A percentile compares a stretch with the other conserved stretches of the same genome.
Conservation (phyloP, 2,888 invertebrate species). For the Watsonalla binaria region DNA sequence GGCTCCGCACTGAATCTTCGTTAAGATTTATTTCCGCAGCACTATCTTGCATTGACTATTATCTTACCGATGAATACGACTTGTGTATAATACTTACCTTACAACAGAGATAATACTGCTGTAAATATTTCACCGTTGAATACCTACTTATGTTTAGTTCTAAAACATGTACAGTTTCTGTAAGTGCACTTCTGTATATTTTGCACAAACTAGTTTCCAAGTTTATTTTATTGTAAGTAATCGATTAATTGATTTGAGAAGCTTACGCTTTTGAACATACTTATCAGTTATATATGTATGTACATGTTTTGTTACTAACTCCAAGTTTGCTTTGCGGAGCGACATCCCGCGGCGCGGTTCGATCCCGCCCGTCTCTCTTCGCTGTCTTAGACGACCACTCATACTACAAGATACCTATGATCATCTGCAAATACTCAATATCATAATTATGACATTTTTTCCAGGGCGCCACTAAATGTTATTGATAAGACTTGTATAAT, state of each 20-base stretch:
- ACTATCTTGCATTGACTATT: slow-evolving; percentile 77
- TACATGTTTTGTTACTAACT: slow-evolving; percentile 80
- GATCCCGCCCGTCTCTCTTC: slow-evolving; percentile 39
- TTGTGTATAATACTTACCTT: slow-evolving; percentile 72
- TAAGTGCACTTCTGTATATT: slow-evolving; percentile 79
- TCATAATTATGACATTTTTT: slow-evolving; percentile 76
- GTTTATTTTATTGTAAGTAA: slow-evolving; percentile 73
- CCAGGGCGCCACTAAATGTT: slow-evolving; percentile 68
- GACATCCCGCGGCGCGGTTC: slow-evolving; percentile 51
- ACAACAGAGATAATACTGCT: slow-evolving; percentile 71
- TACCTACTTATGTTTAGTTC: slow-evolving; percentile 73
- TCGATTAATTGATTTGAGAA: slow-evolving; percentile 72
- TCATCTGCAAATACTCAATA: slow-evolving; percentile 51
- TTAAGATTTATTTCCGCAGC: slow-evolving; percentile 78
- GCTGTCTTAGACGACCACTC: slow-evolving; percentile 70
- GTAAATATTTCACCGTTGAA: slow-evolving; percentile 78
- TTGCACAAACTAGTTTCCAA: slow-evolving; percentile 75
- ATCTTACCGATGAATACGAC: slow-evolving; percentile 70
- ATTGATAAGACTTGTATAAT: slow-evolving; percentile 53
- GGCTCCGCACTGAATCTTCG: slow-evolving; percentile 73
- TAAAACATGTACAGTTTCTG: slow-evolving; percentile 80
- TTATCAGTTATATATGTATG: slow-evolving; percentile 71
- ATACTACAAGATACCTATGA: slow-evolving; percentile 42
- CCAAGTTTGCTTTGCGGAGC: slow-evolving; percentile 61
- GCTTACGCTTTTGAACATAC: slow-evolving; percentile 78